phyloP scores from a whole-genome alignment of 2,888 invertebrate genomes.

The Cheilosia grossa region DNA sequence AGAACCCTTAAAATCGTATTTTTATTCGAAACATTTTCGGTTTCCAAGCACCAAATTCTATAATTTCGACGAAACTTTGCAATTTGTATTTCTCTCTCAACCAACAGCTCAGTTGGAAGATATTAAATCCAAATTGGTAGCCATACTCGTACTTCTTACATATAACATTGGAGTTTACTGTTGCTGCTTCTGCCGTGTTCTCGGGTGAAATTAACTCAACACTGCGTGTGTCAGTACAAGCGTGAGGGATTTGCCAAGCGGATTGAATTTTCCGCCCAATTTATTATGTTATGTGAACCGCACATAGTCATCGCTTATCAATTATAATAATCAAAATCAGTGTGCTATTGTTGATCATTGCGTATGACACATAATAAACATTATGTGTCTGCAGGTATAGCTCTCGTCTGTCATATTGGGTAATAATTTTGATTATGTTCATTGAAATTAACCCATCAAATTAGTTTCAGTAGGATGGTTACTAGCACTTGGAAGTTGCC shows the following conservation, averaged over 20 bases:
- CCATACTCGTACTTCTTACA: too few relatives aligned
- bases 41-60: conserved; percentile 6
- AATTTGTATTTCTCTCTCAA: conserved; percentile 10
- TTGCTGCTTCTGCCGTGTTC: too few relatives aligned
- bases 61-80: too few relatives aligned
- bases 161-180: too few relatives aligned
- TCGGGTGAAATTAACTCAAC: too few relatives aligned
- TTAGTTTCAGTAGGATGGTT: too few relatives aligned
- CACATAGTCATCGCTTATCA: conserved; percentile 28
- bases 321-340: conserved; percentile 29
- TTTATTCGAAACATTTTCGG: background rate
- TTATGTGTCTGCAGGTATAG: background rate
- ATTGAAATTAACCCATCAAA: too few relatives aligned
- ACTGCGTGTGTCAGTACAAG: too few relatives aligned
- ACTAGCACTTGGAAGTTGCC: too few relatives aligned
- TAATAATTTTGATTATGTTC: too few relatives aligned
- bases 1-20: too few relatives aligned
- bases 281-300: conserved; percentile 27
- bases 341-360: background rate
- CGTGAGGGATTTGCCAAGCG: conserved; percentile 27
- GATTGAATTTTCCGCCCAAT: conserved; percentile 50
- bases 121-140: conserved; percentile 38
- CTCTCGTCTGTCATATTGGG: background rate
- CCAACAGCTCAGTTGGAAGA: conserved; percentile 49
- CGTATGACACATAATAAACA: background rate